Conservation (phyloP, 2,797 vertebrate species). For the Silurus aristotelis region DNA sequence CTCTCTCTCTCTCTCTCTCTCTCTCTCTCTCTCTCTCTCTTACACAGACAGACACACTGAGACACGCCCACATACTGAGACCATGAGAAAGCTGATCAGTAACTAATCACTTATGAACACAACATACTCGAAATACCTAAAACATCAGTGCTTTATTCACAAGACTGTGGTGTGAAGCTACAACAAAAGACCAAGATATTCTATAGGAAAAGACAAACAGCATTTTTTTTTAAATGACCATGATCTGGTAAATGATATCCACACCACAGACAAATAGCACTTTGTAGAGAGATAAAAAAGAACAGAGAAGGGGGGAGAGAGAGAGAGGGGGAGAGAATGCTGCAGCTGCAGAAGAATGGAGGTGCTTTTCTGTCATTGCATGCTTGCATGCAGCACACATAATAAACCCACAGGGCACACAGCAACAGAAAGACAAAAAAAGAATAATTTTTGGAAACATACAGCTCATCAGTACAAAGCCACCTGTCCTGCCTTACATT, state of each 20-base stretch:
- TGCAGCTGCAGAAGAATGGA: slow-evolving; percentile 44
- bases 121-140: not conserved
- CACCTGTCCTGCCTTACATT: slow-evolving; percentile 20
- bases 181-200: not conserved
- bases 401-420: slow-evolving; percentile 20
- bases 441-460: not conserved
- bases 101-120: slow-evolving; percentile 9
- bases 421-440: not conserved
- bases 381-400: slow-evolving; percentile 30
- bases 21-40: not conserved
- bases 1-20: slow-evolving; percentile 3
- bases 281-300: not conserved
- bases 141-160: not conserved
- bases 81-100: not conserved
- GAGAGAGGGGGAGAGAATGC: slow-evolving; percentile 13
- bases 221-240: not conserved
- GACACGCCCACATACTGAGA: slow-evolving; percentile 11
- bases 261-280: not conserved
- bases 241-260: slow-evolving; percentile 11
- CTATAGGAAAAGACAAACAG: not conserved
- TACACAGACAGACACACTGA: slow-evolving; percentile 12
- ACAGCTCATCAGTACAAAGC: not conserved
- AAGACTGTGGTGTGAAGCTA: slow-evolving; percentile 13
- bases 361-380: slow-evolving; percentile 15
- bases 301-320: not conserved